Percentiles rank a stretch among this genome's conserved stretches.
Conservation (phyloP, 2,888 invertebrate genomes). For the Bombyx huttoni region DNA sequence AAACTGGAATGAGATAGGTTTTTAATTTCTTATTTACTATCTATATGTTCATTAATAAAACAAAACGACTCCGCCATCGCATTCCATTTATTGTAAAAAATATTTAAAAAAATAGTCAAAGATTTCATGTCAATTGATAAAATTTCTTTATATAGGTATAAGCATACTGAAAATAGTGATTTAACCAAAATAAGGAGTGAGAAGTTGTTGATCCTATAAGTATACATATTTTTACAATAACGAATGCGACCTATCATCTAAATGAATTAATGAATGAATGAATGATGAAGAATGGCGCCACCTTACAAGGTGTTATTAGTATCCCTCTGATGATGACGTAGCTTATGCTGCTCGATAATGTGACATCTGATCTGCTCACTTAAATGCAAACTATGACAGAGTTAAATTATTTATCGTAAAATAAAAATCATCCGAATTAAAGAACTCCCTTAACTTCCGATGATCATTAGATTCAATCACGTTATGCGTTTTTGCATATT, state of each 20-base stretch:
- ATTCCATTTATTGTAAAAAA: conserved; percentile 68
- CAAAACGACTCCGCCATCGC: conserved; percentile 54
- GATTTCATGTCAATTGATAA: background rate
- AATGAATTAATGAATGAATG: conserved; percentile 41
- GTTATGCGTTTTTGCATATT: conserved; percentile 24
- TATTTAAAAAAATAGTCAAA: conserved; percentile 20
- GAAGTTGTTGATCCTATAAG: conserved; percentile 4
- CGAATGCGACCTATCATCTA: conserved; percentile 66
- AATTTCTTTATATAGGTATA: conserved; percentile 1
- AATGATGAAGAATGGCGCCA: conserved; percentile 47
- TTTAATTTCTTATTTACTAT: too few species aligned
- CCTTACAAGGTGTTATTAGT: conserved; percentile 37
- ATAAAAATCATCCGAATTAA: conserved; percentile 39
- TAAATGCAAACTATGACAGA: conserved; percentile 33
- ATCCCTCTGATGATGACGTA: conserved; percentile 37
- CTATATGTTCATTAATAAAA: conserved; percentile 28
- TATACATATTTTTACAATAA: conserved; percentile 47
- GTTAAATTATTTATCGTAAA: conserved; percentile 25
- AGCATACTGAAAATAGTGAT: conserved; percentile 2
- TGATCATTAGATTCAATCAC: conserved; percentile 13
- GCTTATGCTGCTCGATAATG: conserved; percentile 37
- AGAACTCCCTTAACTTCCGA: conserved; percentile 36
- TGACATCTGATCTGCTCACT: conserved; percentile 26
- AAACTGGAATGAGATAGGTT: too few species aligned
- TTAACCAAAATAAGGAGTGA: conserved; percentile 1